Base-by-base conservation (phyloP, 2,113 vertebrate genomes). In the Peucedramus taeniatus region DNA sequence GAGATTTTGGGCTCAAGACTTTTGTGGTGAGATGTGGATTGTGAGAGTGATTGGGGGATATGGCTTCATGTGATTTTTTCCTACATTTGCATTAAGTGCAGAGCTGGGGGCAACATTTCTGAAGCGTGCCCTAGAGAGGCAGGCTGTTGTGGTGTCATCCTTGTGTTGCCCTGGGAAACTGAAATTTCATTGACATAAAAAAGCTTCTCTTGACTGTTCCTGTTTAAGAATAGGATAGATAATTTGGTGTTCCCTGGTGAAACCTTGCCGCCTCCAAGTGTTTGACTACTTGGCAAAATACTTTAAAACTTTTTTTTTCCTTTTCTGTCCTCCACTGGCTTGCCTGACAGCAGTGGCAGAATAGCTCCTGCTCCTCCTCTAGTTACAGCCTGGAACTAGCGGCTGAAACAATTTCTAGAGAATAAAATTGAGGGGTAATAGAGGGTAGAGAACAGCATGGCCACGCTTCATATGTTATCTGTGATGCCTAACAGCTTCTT, bases 21-120 rank as follows among this genome's bases (percentile, higher is more conserved):
- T 79, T 60, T 35, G 9, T 68, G 14, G 18, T 10, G 45, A 69
- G 37, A 7, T 33, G n/a, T 24, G 30, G 16, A 11, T 16, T 1
- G 1, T 35, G 35, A 65, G 15, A 4, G 31, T n/a, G 44, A 11
- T 42, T 72, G 26, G 28, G 22, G 40, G 5, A 8, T 72, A 23
- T 0, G 6, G 14, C 26, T 72, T 71, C 8, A 3, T 7, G 20
- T 44, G 8, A 56, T 61, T 84, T 89, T 44, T 76, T 53, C 31
- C n/a, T 33, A 3, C 0, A 0, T 44, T 54, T 7, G 0, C 4
- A 0, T 64, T 18, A 72, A 65, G n/a, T 10, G 12, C 28, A 5
- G 47, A 51, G 35, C 47, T 53, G 6, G 24, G 13, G 39, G 24
- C 56, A 17, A 3, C 0, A 1, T 31, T 87, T 23, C 40, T 7